Evolutionary conservation across 2,888 invertebrate genomes (phyloP), one percentile per base, ranked within the genome.

Genomic region (Morpho helenor): DNA sequence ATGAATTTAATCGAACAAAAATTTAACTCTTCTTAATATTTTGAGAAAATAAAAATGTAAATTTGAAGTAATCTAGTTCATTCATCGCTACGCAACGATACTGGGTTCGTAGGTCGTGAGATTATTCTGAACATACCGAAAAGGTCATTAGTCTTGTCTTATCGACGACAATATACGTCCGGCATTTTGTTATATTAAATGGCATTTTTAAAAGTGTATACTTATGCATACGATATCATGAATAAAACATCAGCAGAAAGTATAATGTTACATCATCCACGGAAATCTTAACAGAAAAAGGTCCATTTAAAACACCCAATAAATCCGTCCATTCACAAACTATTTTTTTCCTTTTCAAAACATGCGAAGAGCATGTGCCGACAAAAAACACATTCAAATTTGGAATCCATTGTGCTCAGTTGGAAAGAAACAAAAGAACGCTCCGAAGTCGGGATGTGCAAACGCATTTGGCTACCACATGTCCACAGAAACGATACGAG

Each of bases 401-500:
- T 68, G 68, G 70, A 57, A 70, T 69, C 68, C 68, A 73, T 79
- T 78, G 76, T 78, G 63, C 65, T 61, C 63, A 59, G 64, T 63
- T 58, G 56, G 57, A 60, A 61, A 61, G 64, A 69, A 70, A 72
- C 70, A 72, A 71, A 71, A 70, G 71, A 66, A 54, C 56, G 63
- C 59, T 60, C 63, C 62, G 65, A 52, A 67, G 66, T 66, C 62
- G 70, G 73, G 76, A 79, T 76, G 78, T 75, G 74, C 72, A 63
- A 63, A 68, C 73, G 71, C 87, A 86, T 84, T 80, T 86, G 86
- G 79, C 68, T 64, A 75, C 78, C 87, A 87, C 69, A 82, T 87
- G 87, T 75, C 73, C 67, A 77, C 78, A 79, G 81, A 82, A 85
- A 79, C 67, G 67, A 66, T 68, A 68, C 74, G 72, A 68, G 59